A percentile compares a stretch with the other conserved stretches of the same genome.
These are phyloP conservation scores for Sminthurides aquaticus DNA, from an alignment of 2,888 invertebrate genomes.

Conservation along the genomic window DNA sequence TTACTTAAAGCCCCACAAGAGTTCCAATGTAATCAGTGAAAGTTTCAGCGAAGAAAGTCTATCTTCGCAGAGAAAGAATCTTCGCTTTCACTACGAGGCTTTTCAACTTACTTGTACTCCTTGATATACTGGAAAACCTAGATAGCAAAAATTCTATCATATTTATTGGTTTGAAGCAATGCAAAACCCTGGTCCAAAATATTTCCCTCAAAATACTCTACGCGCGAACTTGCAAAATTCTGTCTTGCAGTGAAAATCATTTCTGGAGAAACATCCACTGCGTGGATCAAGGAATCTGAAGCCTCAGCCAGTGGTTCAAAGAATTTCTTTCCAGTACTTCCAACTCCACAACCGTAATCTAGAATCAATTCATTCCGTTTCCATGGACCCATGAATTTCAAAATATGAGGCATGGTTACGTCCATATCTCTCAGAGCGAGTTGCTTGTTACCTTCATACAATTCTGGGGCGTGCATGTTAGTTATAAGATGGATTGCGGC, in stretches of 20 bases:
- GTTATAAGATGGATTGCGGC: no score
- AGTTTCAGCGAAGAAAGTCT: neutral
- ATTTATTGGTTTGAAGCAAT: slow-evolving; percentile 22
- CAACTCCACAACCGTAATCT: slow-evolving; percentile 38
- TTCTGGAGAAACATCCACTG: slow-evolving; percentile 32
- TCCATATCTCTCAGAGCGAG: slow-evolving; percentile 27
- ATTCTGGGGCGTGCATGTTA: slow-evolving; percentile 29
- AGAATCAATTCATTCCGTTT: slow-evolving; percentile 20
- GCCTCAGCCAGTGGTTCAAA: slow-evolving; percentile 27
- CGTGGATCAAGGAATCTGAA: slow-evolving; percentile 25
- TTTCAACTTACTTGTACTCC: slow-evolving; percentile 24
- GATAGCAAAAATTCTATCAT: slow-evolving; percentile 36
- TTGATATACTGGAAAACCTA: slow-evolving; percentile 35
- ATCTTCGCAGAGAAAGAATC: neutral
- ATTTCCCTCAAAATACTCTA: slow-evolving; percentile 22
- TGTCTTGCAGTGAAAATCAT: slow-evolving; percentile 32
- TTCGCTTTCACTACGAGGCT: no score
- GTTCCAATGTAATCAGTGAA: neutral
- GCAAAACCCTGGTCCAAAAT: slow-evolving; percentile 28
- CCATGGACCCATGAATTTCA: slow-evolving; percentile 22
- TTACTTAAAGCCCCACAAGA: no score
- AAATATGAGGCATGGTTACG: slow-evolving; percentile 25
- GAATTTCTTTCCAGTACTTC: slow-evolving; percentile 25
- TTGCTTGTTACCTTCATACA: slow-evolving; percentile 32
- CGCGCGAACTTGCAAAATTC: slow-evolving; percentile 25